phyloP scores from a whole-genome alignment of 2,888 invertebrate genomes.

The Sinohyriopsis cumingii region DNA sequence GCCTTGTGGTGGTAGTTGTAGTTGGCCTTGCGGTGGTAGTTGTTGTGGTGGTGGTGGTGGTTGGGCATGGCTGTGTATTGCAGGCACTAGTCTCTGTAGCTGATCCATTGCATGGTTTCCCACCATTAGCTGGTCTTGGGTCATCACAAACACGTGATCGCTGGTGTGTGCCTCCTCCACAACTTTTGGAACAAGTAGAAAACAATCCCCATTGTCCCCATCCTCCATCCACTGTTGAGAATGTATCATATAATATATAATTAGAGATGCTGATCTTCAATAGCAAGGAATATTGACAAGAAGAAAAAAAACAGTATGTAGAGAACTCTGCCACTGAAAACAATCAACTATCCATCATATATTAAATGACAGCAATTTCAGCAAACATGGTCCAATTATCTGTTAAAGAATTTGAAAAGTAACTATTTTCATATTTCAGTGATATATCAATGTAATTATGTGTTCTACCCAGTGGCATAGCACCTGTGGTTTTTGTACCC shows the following conservation, averaged over 20 bases:
- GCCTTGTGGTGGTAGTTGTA: slow-evolving; percentile 20
- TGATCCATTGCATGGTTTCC: slow-evolving; percentile 32
- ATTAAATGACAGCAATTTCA: too few relatives aligned
- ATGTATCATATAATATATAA: neutral
- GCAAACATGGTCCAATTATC: too few relatives aligned
- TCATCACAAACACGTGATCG: slow-evolving; percentile 40
- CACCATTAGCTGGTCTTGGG: slow-evolving; percentile 46
- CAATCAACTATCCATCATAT: too few relatives aligned
- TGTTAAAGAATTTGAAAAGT: too few relatives aligned
- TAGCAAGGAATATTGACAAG: neutral
- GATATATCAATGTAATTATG: too few relatives aligned
- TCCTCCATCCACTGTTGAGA: slow-evolving; percentile 35
- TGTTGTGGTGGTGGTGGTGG: slow-evolving; percentile 38
- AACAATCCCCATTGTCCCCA: slow-evolving; percentile 45
- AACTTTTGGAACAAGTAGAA: slow-evolving; percentile 42
- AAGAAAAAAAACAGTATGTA: too few relatives aligned
- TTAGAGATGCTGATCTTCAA: too few relatives aligned
- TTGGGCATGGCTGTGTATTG: slow-evolving; percentile 35
- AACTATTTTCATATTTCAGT: too few relatives aligned
- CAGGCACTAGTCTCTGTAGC: slow-evolving; percentile 33
- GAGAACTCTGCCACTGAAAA: too few relatives aligned
- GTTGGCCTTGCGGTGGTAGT: slow-evolving; percentile 14
- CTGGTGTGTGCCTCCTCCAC: slow-evolving; percentile 45
- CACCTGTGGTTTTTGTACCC: too few relatives aligned
- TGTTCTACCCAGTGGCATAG: too few relatives aligned